These are phyloP conservation scores for Dasyornis broadbenti DNA, from an alignment of 2,113 vertebrate genomes.

Conservation along the genomic window DNA sequence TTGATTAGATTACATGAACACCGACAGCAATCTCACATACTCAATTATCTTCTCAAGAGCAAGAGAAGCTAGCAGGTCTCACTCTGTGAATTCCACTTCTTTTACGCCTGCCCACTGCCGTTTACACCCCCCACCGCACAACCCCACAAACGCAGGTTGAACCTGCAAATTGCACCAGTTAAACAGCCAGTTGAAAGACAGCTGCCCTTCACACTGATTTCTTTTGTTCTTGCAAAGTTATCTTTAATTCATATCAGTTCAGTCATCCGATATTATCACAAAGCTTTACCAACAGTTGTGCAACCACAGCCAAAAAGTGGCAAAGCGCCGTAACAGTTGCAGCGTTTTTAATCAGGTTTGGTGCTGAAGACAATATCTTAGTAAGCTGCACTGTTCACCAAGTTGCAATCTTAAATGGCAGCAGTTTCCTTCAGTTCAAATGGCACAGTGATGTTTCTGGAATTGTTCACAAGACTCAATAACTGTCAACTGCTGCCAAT, in stretches of 20 bases:
- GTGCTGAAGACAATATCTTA: neutral
- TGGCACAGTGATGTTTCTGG: neutral
- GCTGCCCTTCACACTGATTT: neutral
- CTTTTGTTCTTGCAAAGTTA: neutral
- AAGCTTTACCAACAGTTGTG: neutral
- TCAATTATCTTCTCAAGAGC: neutral
- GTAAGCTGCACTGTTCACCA: neutral
- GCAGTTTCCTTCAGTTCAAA: neutral
- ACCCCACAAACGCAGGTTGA: rapidly evolving
- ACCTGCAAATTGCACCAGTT: neutral
- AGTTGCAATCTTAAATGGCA: neutral
- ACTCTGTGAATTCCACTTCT: neutral
- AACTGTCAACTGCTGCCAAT: neutral
- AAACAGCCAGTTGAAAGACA: neutral
- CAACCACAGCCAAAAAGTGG: neutral
- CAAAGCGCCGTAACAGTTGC: neutral
- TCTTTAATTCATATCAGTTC: neutral
- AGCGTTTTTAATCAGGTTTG: neutral
- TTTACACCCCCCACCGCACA: neutral
- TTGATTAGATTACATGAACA: neutral
- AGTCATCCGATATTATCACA: neutral
- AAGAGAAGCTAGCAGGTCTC: neutral
- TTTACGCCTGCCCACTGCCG: rapidly evolving
- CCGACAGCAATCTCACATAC: rapidly evolving
- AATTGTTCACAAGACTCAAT: neutral